phyloP scores from a whole-genome alignment of 2,113 vertebrate species.

The Ivindomyrus marchei region DNA sequence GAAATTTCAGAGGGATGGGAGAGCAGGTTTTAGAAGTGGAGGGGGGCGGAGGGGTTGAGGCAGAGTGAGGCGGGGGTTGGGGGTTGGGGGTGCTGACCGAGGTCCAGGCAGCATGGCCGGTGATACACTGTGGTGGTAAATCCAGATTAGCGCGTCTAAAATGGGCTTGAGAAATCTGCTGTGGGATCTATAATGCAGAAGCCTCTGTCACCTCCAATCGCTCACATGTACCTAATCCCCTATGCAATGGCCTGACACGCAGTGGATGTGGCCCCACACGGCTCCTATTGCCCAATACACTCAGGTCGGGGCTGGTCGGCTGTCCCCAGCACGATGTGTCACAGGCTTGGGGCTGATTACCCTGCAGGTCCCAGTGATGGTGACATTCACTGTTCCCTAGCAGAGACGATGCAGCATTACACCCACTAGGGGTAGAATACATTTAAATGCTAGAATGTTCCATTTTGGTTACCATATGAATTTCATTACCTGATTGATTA shows the following conservation, averaged over 20 bases:
- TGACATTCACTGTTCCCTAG: background rate
- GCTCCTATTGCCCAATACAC: conserved; percentile 45
- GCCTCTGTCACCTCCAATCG: conserved; percentile 67
- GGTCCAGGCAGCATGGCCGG: conserved; percentile 55
- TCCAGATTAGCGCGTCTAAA: conserved; percentile 68
- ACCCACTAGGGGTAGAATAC: background rate
- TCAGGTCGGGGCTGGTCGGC: conserved; percentile 49
- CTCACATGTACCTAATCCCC: conserved; percentile 63
- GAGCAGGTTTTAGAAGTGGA: background rate
- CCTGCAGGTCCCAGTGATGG: background rate
- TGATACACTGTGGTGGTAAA: conserved; percentile 62
- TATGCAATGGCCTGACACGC: conserved; percentile 48
- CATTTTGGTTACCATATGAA: background rate
- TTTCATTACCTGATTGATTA: background rate
- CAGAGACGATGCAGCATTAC: background rate
- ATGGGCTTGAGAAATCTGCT: conserved; percentile 61
- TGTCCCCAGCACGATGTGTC: background rate
- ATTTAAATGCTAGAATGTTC: background rate
- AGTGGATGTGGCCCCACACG: conserved; percentile 26
- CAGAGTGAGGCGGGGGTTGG: background rate
- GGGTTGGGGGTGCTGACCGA: too few relatives aligned
- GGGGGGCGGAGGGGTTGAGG: background rate
- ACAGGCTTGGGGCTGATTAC: background rate
- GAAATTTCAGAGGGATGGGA: background rate
- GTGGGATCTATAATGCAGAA: conserved; percentile 60